Evolutionary conservation across 1,140 invertebrate species (phyloP).

Genomic region (Magallana angulata): DNA sequence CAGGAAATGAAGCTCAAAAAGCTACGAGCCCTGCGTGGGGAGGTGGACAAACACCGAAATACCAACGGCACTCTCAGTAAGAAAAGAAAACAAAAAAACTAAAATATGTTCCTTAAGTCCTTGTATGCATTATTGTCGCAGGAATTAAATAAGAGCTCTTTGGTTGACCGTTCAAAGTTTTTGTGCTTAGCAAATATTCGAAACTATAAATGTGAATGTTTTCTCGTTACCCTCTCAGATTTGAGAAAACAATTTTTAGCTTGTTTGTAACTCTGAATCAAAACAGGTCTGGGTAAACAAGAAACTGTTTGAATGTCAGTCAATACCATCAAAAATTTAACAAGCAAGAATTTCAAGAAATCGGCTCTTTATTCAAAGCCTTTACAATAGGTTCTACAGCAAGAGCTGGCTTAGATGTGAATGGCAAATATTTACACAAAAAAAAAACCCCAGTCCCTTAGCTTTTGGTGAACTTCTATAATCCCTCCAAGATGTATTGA

Average conservation of each 20-base stretch:
- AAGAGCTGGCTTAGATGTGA: neutral
- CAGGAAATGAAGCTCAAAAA: constrained; percentile 96
- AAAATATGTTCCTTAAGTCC: no score
- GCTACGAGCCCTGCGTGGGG: constrained; percentile 91
- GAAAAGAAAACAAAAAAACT: constrained; percentile 77
- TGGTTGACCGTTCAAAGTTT: neutral
- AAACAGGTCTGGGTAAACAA: neutral
- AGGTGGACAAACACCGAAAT: constrained; percentile 93
- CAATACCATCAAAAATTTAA: neutral
- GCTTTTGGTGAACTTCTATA: neutral
- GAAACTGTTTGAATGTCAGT: neutral
- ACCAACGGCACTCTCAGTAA: constrained; percentile 95
- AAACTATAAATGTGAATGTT: neutral
- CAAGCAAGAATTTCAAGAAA: neutral
- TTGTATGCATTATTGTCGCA: no score
- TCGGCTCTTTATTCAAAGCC: neutral
- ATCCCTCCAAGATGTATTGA: constrained; percentile 2
- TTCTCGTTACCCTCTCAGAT: neutral
- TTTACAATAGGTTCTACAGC: neutral
- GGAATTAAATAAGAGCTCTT: neutral
- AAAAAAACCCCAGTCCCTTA: neutral
- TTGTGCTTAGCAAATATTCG: neutral
- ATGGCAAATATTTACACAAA: constrained; percentile 9
- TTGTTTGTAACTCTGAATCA: constrained; percentile 1
- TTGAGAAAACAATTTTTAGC: neutral